phyloP scores from a whole-genome alignment of 2,888 invertebrate species.

The Priocnemis perturbator region DNA sequence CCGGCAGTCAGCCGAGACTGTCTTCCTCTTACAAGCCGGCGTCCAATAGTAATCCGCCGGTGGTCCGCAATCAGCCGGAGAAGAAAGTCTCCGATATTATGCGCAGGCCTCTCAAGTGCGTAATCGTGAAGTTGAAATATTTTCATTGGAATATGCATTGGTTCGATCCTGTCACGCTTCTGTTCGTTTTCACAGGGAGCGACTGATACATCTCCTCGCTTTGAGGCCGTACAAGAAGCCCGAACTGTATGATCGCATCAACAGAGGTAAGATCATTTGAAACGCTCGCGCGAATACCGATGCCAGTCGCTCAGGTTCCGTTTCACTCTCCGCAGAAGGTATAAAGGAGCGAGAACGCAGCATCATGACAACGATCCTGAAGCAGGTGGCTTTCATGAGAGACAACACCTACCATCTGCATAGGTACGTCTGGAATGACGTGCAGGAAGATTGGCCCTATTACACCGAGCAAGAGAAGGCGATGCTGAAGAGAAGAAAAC shows the following conservation, averaged over 20 bases:
- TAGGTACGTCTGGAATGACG: conserved; percentile 93
- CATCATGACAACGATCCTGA: conserved; percentile 85
- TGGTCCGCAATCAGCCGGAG: conserved; percentile 59
- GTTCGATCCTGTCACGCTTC: not conserved
- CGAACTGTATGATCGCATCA: conserved; percentile 89
- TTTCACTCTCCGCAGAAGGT: conserved; percentile 83
- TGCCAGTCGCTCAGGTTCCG: not conserved
- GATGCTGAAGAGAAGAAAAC: conserved; percentile 92
- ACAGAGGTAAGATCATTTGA: conserved; percentile 79
- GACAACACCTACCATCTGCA: conserved; percentile 94
- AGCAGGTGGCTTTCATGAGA: conserved; percentile 87
- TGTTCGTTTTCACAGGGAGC: conserved; percentile 82
- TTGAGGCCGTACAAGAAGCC: conserved; percentile 95
- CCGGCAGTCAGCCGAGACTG: conserved; percentile 61
- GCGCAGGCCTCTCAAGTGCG: conserved; percentile 85
- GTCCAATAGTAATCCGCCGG: conserved; percentile 63
- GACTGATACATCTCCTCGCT: conserved; percentile 95
- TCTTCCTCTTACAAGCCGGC: conserved; percentile 76
- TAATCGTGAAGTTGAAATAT: conserved; percentile 39
- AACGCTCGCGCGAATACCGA: not conserved
- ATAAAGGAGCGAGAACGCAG: conserved; percentile 88
- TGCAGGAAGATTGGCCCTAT: conserved; percentile 95
- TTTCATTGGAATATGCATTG: not conserved
- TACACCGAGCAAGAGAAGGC: conserved; percentile 93
- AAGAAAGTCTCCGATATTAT: conserved; percentile 79